Base-by-base conservation (phyloP, 2,113 vertebrate genomes). In the Macrotis lagotis region DNA sequence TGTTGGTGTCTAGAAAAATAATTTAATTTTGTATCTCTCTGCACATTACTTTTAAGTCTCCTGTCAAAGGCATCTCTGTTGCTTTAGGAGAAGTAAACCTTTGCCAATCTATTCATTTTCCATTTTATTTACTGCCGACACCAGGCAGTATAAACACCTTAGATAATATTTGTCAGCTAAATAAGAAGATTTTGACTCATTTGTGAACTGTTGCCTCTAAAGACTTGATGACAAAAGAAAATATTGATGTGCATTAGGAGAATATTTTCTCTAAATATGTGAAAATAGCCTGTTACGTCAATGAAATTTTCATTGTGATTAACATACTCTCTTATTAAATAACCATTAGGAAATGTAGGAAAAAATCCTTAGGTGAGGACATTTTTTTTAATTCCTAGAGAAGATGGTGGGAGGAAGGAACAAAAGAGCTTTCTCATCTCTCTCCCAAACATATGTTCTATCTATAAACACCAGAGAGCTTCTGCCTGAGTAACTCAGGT, bases 1-100 rank as follows among this genome's bases (percentile, higher is more conserved):
- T 88, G 92, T 90, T 88, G 92, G 96, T 90, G 94, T 95, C 88
- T 31, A 96, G 94, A 94, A 95, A 95, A 95, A 95, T 96, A 95
- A 97, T 97, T 97, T 96, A 96, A 95, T 97, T 97, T 96, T 95
- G 91, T 95, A 96, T 97, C 94, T 95, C 96, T 97, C 92, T 95
- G 51, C 96, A 91, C 83, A 25, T 91, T 94, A 83, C 94, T 96
- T 97, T 97, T 96, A 96, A 92, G 50, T 90, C 96, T 94, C 91
- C 50, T 95, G 89, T 91, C 89, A 89, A 92, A 91, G 88, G 92
- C 0, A 0, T 50, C 44, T 50, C 44, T 66, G 50, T 94, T 91
- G 89, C 96, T 96, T 91, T 96, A 94, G 96, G 96, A 94, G 90
- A 95, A 91, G 96, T 50, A 92, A 12, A 91, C 51, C 96, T 97